These are phyloP conservation scores for Lagodon rhomboides DNA, from an alignment of 2,797 vertebrate species.

Conservation along the genomic window DNA sequence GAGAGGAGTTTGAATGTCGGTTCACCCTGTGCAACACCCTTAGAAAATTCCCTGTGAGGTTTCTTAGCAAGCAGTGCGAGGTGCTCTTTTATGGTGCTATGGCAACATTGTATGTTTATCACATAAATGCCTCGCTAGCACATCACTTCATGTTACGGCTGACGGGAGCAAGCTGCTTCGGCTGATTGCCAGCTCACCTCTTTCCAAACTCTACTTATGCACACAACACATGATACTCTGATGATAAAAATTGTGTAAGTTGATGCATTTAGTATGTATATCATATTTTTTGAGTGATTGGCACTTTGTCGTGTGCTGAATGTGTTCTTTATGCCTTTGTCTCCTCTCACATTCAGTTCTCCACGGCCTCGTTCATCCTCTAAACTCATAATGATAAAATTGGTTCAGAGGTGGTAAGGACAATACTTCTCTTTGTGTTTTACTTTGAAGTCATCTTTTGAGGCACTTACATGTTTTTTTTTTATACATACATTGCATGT, in stretches of 20 bases:
- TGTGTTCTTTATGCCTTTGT: conserved; percentile 86
- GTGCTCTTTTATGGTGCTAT: conserved; percentile 87
- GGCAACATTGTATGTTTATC: conserved; percentile 78
- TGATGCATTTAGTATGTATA: conserved; percentile 54
- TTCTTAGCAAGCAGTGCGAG: conserved; percentile 82
- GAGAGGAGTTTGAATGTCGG: conserved; percentile 22
- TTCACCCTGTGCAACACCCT: conserved; percentile 23
- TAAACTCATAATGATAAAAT: conserved; percentile 93
- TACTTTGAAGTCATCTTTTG: conserved; percentile 77
- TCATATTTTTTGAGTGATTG: conserved; percentile 61
- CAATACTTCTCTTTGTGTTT: conserved; percentile 82
- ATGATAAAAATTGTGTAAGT: conserved; percentile 32
- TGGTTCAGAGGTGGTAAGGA: conserved; percentile 95
- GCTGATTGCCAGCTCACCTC: conserved; percentile 56
- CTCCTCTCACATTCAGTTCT: conserved; percentile 91
- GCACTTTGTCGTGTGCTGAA: conserved; percentile 80
- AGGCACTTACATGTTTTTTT: conserved; percentile 64
- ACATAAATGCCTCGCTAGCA: conserved; percentile 60
- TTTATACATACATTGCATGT: conserved; percentile 77
- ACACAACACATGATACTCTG: conserved; percentile 38
- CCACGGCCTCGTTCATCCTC: conserved; percentile 90
- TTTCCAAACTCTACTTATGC: conserved; percentile 45
- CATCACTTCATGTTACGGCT: conserved; percentile 36
- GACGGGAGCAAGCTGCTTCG: conserved; percentile 70
- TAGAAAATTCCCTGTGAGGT: conserved; percentile 32